phyloP scores from a whole-genome alignment of 2,113 vertebrate genomes.

The Oxygymnocypris stewartii region DNA sequence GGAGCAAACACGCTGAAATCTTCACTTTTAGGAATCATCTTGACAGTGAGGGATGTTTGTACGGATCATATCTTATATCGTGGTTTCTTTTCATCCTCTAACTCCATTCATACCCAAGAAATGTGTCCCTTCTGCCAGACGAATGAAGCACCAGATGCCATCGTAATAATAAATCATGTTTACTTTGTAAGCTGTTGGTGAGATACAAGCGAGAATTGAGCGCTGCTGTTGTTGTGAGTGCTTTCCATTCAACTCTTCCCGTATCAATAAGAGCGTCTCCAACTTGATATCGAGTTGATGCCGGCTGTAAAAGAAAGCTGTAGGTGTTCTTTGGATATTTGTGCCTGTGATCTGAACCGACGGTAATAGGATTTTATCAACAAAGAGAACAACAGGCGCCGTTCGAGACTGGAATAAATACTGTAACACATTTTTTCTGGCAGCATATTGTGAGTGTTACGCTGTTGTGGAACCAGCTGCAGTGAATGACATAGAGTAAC shows the following conservation, averaged over 20 bases:
- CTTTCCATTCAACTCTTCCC: conserved; percentile 7
- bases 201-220: neutral
- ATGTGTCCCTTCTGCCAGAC: neutral
- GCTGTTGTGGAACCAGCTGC: neutral
- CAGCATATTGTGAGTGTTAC: conserved; percentile 20
- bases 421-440: conserved; percentile 34
- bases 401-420: conserved; percentile 45
- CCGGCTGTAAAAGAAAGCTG: conserved; percentile 52
- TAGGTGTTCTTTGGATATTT: conserved; percentile 53
- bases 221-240: neutral
- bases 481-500: conserved; percentile 15
- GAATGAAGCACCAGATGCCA: neutral
- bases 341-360: conserved; percentile 60
- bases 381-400: conserved; percentile 30
- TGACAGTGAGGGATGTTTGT: conserved; percentile 9
- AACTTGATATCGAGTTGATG: conserved; percentile 66
- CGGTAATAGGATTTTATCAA: conserved; percentile 51
- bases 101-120: neutral
- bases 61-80: neutral
- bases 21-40: neutral
- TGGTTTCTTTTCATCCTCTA: neutral
- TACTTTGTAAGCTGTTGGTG: neutral
- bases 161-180: neutral
- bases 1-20: neutral
- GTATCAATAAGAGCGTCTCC: conserved; percentile 40